Base-by-base conservation (phyloP, 2,888 invertebrate species). In the Melikaiella ostensackeni region DNA sequence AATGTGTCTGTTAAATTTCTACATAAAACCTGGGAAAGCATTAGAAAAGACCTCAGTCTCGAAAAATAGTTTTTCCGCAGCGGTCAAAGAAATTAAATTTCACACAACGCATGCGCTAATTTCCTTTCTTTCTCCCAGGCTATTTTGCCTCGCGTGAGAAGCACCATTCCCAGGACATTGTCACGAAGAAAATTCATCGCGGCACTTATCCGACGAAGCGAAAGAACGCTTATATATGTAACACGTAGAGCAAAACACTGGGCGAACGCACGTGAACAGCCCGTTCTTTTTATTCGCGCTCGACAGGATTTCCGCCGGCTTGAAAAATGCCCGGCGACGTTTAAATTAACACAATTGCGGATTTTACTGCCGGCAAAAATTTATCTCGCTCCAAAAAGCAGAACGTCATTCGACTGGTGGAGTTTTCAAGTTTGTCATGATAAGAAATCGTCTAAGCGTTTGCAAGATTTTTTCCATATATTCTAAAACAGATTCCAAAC, bases 341-440 rank as follows among this genome's bases (percentile, higher is more conserved):
- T 70, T 70, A 70, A 70, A 70, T 70, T 70, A 70, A 70, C 70
- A 46, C 70, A 70, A 70, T 70, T 50, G 50, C 50, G 70, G 70
- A 70, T 70, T 70, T 30, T 70, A 27, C 30, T 70, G 19, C 66
- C 27, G 50, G n/a, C 19, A n/a, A 70, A 50, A 46, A 27, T 70
- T 50, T 27, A 46, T n/a, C 8, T 33, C 24, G 5, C 46, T 30
- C 7, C 30, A 70, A 46, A 70, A 70, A 70, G 30, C 5, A 46
- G 30, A 30, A 50, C 6, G 27, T 19, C 11, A 30, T 70, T 50
- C 27, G n/a, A 33, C 30, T n/a, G 4, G 50, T 46, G n/a, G 27
- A 50, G n/a, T n/a, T 33, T 19, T 35, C 35, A 33, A n/a, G n/a
- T n/a, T 62, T 62, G 9, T 57, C 24, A 13, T 24, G 0, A 3